Evolutionary conservation across 2,888 invertebrate genomes (phyloP).

Genomic region (Allacma fusca): DNA sequence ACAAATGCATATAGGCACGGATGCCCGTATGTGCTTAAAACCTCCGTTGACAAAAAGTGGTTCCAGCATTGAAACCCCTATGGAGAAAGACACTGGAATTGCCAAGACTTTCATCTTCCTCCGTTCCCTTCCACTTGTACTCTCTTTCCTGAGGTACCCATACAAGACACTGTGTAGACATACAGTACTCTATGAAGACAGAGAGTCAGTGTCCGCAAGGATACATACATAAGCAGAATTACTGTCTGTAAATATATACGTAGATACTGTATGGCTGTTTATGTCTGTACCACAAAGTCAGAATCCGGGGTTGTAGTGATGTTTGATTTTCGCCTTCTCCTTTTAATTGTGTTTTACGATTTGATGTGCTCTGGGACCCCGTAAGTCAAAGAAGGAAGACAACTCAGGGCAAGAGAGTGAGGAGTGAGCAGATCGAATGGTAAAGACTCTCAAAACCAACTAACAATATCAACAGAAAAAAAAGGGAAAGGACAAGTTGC

Average conservation of each 20-base stretch:
- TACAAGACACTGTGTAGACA: neutral
- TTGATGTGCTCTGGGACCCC: slow-evolving; percentile 39
- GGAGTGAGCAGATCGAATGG: neutral
- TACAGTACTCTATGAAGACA: neutral
- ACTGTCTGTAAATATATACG: too few relatives aligned
- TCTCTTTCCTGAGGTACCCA: neutral
- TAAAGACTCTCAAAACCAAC: slow-evolving; percentile 17
- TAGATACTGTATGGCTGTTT: too few relatives aligned
- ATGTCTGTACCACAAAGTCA: neutral
- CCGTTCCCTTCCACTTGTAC: slow-evolving; percentile 2
- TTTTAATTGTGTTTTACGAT: slow-evolving; percentile 55
- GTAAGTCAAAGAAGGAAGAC: slow-evolving; percentile 6
- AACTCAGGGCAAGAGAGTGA: slow-evolving; percentile 20
- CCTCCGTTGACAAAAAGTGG: neutral
- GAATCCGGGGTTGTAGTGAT: neutral
- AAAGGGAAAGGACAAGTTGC: neutral
- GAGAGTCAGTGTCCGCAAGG: neutral
- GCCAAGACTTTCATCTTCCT: slow-evolving; percentile 27
- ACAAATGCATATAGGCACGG: too few relatives aligned
- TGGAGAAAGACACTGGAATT: slow-evolving; percentile 38
- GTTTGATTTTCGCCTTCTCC: slow-evolving; percentile 50
- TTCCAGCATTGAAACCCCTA: slow-evolving; percentile 11
- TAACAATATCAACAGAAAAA: slow-evolving; percentile 34
- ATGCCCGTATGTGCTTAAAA: too few relatives aligned
- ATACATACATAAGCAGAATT: too few relatives aligned